Evolutionary conservation across 2,797 vertebrate species (phyloP).

Genomic region (Myotis vivesi): DNA sequence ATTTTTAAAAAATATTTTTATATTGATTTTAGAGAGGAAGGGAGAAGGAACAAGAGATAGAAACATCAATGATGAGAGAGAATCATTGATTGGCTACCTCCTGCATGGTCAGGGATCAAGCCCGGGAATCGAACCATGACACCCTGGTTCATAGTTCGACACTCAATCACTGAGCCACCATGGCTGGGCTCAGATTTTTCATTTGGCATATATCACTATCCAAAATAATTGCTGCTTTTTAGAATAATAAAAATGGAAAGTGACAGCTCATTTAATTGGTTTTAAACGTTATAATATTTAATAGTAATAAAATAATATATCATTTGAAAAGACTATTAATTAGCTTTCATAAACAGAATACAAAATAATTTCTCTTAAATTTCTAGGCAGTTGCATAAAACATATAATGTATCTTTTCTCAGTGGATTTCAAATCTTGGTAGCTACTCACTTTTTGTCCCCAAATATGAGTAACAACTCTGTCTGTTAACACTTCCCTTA

Average conservation of each 20-base stretch:
- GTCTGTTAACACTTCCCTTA: background rate
- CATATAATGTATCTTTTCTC: background rate
- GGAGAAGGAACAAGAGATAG: too few species aligned
- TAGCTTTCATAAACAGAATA: background rate
- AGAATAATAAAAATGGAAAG: background rate
- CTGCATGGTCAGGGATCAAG: too few species aligned
- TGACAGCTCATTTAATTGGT: background rate
- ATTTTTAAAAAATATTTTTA: too few species aligned
- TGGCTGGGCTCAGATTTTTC: background rate
- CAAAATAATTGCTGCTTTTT: slow-evolving; percentile 11
- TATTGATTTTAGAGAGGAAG: too few species aligned
- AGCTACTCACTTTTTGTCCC: background rate
- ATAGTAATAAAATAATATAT: background rate
- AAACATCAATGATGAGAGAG: too few species aligned
- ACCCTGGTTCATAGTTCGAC: too few species aligned
- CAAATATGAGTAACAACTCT: background rate
- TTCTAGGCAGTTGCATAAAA: slow-evolving; percentile 10
- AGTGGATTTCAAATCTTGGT: background rate
- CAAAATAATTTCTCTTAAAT: background rate
- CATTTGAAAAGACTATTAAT: background rate
- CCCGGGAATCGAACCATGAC: too few species aligned
- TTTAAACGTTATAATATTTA: background rate
- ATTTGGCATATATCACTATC: background rate
- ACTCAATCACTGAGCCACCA: too few species aligned
- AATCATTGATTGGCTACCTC: too few species aligned